A percentile compares a stretch with the other conserved stretches of the same genome.
These are phyloP conservation scores for Spicauda simplicius DNA, from an alignment of 2,888 invertebrate species.

Conservation along the genomic window DNA sequence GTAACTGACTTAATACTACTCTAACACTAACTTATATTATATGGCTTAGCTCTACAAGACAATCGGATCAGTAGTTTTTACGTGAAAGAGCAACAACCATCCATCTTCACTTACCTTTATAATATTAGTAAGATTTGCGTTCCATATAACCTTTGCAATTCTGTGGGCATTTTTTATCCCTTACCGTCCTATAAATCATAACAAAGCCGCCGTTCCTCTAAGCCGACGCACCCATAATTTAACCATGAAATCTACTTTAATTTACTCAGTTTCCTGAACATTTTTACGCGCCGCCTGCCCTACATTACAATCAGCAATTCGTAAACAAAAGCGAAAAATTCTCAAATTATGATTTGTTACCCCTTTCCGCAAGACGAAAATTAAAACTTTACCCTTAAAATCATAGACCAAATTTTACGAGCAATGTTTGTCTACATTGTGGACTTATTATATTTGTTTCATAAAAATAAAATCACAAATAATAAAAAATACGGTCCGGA, in stretches of 20 bases:
- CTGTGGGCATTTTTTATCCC: constrained; percentile 30
- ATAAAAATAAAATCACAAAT: too few relatives aligned
- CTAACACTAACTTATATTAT: too few relatives aligned
- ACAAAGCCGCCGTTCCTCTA: constrained; percentile 31
- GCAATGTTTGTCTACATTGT: too few relatives aligned
- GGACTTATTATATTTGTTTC: too few relatives aligned
- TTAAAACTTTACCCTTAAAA: not conserved
- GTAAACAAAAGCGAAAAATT: constrained; percentile 16
- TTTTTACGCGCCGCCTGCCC: constrained; percentile 25
- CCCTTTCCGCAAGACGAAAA: not conserved
- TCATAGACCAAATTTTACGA: too few relatives aligned
- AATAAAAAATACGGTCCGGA: too few relatives aligned
- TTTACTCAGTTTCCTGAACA: constrained; percentile 31
- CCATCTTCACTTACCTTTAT: too few relatives aligned
- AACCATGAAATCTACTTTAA: constrained; percentile 33
- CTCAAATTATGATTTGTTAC: constrained; percentile 30
- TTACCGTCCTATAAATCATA: constrained; percentile 29
- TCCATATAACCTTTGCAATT: constrained; percentile 11
- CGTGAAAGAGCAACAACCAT: too few relatives aligned
- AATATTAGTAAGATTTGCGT: constrained; percentile 7
- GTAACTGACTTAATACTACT: too few relatives aligned
- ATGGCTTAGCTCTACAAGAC: too few relatives aligned
- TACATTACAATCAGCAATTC: constrained; percentile 19
- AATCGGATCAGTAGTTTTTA: too few relatives aligned
- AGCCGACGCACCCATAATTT: constrained; percentile 35